These are phyloP conservation scores for Leptarthrus brevirostris DNA, from an alignment of 2,888 invertebrate genomes.

Conservation along the genomic window DNA sequence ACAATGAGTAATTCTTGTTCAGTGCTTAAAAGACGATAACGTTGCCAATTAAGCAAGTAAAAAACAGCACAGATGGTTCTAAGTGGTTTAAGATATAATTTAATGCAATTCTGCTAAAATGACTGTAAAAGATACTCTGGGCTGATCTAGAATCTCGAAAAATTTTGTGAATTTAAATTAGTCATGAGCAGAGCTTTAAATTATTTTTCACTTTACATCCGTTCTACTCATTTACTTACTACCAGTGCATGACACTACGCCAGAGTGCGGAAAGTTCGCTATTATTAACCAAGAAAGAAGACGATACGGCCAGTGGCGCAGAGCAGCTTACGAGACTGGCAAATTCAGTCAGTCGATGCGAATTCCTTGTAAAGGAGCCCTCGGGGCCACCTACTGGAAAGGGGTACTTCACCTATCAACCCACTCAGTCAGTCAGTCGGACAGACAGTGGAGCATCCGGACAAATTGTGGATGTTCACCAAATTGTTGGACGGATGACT, in stretches of 20 bases:
- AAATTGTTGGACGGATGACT: conserved; percentile 46
- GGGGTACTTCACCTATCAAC: conserved; percentile 37
- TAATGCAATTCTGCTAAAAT: too few species aligned
- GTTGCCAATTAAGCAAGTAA: too few species aligned
- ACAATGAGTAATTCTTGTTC: too few species aligned
- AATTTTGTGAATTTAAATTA: conserved; percentile 5
- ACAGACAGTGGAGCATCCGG: conserved; percentile 28
- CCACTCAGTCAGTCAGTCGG: conserved; percentile 18
- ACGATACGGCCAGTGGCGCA: conserved; percentile 46
- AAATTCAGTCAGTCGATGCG: conserved; percentile 42
- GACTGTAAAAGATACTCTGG: too few species aligned
- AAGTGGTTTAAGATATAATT: too few species aligned
- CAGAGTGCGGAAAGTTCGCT: conserved; percentile 30
- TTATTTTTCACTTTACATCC: conserved; percentile 28
- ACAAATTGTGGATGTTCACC: conserved; percentile 23
- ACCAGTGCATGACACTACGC: conserved; percentile 47
- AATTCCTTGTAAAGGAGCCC: conserved; percentile 26
- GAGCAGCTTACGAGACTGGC: conserved; percentile 1
- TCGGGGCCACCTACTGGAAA: conserved; percentile 8
- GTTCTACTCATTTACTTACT: conserved; percentile 44
- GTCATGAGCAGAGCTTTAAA: conserved; percentile 39
- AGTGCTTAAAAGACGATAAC: too few species aligned
- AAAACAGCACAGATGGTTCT: too few species aligned
- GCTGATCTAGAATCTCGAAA: too few species aligned
- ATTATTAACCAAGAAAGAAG: conserved; percentile 32